Conservation (phyloP, 1,140 invertebrate species). For the Stenopsyche tienmushanensis region DNA sequence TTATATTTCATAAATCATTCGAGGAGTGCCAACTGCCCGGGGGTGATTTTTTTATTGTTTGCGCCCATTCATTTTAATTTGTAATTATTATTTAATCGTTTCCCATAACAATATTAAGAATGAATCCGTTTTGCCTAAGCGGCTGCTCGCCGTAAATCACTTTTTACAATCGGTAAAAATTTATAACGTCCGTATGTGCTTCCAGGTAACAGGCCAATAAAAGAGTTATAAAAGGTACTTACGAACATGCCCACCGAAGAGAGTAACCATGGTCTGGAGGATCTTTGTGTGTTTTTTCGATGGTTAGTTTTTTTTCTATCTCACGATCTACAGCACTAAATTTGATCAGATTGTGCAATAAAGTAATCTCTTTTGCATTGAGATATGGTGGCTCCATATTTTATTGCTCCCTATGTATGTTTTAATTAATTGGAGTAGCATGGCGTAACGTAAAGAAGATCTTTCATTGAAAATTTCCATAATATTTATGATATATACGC, state of each 20-base stretch:
- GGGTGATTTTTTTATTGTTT: background rate
- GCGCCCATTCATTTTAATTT: conserved; percentile 13
- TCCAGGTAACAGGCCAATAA: background rate
- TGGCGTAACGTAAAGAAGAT: no score
- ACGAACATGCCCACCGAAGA: background rate
- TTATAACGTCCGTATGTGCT: conserved; percentile 11
- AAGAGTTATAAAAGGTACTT: background rate
- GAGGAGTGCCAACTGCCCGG: background rate
- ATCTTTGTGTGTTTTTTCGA: background rate
- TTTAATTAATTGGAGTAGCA: no score
- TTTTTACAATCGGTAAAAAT: conserved; percentile 17
- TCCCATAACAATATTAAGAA: background rate
- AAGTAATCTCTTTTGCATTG: no score
- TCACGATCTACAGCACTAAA: background rate
- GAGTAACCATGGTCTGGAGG: background rate
- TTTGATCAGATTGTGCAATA: background rate
- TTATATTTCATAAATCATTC: conserved; percentile 25
- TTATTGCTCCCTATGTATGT: no score
- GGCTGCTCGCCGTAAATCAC: conserved; percentile 2
- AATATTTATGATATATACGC: no score
- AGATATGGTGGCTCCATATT: no score
- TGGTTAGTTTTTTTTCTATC: background rate
- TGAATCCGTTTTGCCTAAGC: background rate
- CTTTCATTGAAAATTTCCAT: no score
- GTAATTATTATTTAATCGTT: conserved; percentile 1